These are phyloP conservation scores for Daphoenositta chrysoptera DNA, from an alignment of 2,113 vertebrate genomes.

Conservation along the genomic window DNA sequence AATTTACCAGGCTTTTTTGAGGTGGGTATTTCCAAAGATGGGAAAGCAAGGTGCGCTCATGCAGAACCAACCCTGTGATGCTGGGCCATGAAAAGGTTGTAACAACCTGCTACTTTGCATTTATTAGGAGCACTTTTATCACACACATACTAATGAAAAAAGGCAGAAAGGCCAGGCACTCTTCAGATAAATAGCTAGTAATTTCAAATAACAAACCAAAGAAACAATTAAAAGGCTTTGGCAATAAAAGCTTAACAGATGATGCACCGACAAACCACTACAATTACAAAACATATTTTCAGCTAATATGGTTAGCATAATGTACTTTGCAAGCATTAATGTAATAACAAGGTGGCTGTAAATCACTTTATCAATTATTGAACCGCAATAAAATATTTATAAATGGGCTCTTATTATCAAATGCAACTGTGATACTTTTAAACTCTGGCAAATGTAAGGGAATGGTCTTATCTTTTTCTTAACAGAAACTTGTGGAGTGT, in stretches of 20 bases:
- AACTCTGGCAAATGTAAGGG: background rate
- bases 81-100: background rate
- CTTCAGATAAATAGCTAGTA: background rate
- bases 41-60: background rate
- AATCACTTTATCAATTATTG: constrained; percentile 63
- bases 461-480: background rate
- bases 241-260: constrained; percentile 34
- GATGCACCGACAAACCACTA: background rate
- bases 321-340: background rate
- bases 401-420: constrained; percentile 21
- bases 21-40: background rate
- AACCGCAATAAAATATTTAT: constrained; percentile 47
- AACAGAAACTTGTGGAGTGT: background rate
- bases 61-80: background rate
- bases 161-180: background rate
- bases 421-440: background rate
- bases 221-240: constrained; percentile 24
- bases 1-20: background rate
- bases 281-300: constrained; percentile 37
- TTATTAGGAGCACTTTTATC: background rate
- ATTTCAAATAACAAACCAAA: constrained; percentile 18
- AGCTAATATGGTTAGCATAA: constrained; percentile 20
- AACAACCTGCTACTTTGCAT: background rate
- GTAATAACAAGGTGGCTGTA: constrained; percentile 7
- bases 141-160: background rate